Base-by-base conservation (phyloP, 2,797 vertebrate genomes). In the Lithobates pipiens region DNA sequence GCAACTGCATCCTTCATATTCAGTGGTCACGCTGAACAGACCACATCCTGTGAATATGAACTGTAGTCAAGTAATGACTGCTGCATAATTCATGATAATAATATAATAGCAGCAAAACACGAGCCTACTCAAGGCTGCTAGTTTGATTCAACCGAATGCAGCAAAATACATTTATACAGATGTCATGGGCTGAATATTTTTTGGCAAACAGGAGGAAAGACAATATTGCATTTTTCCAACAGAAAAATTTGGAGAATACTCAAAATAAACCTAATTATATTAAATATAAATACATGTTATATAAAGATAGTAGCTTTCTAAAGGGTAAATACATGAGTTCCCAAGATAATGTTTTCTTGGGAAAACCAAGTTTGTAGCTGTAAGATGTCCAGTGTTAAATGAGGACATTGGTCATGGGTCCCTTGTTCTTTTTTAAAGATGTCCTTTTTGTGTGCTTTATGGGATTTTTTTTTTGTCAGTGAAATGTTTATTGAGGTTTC, bases 241-340 rank as follows among this genome's bases (percentile, higher is more conserved):
- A 67, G 23, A 67, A 63, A 15, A 46, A 44, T 63, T 77, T 44
- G 77, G 77, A 67, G 10, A 15, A 2, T 6, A 7, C 10, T 78
- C 63, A 78, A 78, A 78, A 68, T 78, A 78, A 78, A 78, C 21
- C 16, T 78, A 44, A 44, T 67, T 78, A 16, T 68, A 78, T 46
- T 68, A 77, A 65, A 65, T 42, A 39, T 63, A 68, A 77, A 77
- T 63, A 77, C 25, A 77, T 63, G 3, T 61, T 23, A 61, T 23
- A 61, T 65, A 13, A n/a, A 16, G 34, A 10, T 16, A 25, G 9
- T 32, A 77, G 54, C 76, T 77, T 44, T 61, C n/a, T 16, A 7
- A 25, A 77, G 76, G 63, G 25, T 65, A 15, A 36, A 76, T 57
- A 8, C 74, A 23, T 36, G 29, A 16, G 61, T 77, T 77, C 32